Percentiles rank a stretch among this genome's conserved stretches.
Conservation (phyloP, 2,113 vertebrate genomes). For the Chloropsis hardwickii region DNA sequence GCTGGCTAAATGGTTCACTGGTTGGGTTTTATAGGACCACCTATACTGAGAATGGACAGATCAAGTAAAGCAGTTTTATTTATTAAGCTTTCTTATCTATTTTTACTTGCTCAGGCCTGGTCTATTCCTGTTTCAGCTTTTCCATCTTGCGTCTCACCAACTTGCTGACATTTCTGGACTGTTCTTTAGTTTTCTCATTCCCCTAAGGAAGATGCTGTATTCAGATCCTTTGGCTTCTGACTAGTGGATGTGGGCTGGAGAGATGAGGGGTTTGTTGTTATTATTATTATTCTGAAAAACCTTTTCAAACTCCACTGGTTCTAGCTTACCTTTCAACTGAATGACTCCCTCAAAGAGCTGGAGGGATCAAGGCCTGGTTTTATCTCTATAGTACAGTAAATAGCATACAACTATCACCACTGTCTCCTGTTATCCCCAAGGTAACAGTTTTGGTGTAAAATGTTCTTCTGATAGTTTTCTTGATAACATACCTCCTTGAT, state of each 20-base stretch:
- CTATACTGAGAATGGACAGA: conserved; percentile 76
- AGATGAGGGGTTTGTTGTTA: not conserved
- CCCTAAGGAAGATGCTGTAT: not conserved
- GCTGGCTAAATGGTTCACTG: conserved; percentile 88
- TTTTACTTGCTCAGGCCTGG: not conserved
- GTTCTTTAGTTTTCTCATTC: not conserved
- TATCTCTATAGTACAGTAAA: not conserved
- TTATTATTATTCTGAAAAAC: not conserved
- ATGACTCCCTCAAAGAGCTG: not conserved
- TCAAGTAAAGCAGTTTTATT: conserved; percentile 78
- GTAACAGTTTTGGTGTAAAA: not conserved
- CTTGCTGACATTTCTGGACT: conserved; percentile 22
- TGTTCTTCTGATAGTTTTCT: not conserved
- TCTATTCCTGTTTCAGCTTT: not conserved
- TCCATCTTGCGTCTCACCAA: not conserved
- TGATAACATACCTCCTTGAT: not conserved
- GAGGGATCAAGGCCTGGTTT: not conserved
- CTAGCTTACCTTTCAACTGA: not conserved
- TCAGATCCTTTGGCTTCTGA: conserved; percentile 5
- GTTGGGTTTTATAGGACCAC: conserved; percentile 94
- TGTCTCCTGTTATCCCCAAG: not conserved
- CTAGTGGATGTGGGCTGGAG: not conserved
- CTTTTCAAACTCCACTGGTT: not conserved
- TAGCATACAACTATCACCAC: not conserved
- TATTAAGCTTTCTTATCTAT: not conserved